Evolutionary conservation across 2,797 vertebrate species (phyloP), one percentile per base, ranked within the genome.

Genomic region (Anomalospiza imberbis): DNA sequence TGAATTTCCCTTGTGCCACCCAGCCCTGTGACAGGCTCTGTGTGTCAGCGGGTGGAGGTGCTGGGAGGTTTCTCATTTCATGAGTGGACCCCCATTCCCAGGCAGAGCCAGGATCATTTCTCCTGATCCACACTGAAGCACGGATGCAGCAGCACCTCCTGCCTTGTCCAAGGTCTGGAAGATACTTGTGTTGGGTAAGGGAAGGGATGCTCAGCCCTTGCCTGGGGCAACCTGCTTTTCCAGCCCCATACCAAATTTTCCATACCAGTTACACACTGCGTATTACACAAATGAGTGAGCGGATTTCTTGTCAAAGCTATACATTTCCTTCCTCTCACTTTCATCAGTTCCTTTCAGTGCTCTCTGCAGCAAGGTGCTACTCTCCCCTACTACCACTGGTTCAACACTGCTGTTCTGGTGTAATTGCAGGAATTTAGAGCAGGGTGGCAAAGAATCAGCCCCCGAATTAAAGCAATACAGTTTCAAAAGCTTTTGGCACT

Each of bases 211-310:
- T 70, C 50, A n/a, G 47, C 10, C 66, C 54, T 55, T 3, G 1
- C 29, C 24, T 62, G 57, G 71, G 42, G 18, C 26, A 88, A n/a
- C 17, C 48, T 75, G 50, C 18, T 78, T 32, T 78, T 38, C 45
- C 47, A 60, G 55, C 36, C 65, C 40, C 18, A 3, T 0, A 38
- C 8, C 29, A 2, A 20, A 21, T 32, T 10, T 28, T 32, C 80
- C 32, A 34, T 0, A 1, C 17, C 42, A 7, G 50, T 58, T 28
- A 58, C 29, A 26, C 68, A 11, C 9, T 1, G 12, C 20, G 32
- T 12, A 10, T 26, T 8, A 22, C 22, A 48, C 0, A 48, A 9
- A 45, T 53, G 24, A 42, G 47, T 10, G 26, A 82, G 47, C 6
- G 31, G 32, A 51, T 22, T 29, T 70, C 60, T 58, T 58, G 67